These are phyloP conservation scores for Haemorhous mexicanus DNA, from an alignment of 2,113 vertebrate species.

Conservation along the genomic window DNA sequence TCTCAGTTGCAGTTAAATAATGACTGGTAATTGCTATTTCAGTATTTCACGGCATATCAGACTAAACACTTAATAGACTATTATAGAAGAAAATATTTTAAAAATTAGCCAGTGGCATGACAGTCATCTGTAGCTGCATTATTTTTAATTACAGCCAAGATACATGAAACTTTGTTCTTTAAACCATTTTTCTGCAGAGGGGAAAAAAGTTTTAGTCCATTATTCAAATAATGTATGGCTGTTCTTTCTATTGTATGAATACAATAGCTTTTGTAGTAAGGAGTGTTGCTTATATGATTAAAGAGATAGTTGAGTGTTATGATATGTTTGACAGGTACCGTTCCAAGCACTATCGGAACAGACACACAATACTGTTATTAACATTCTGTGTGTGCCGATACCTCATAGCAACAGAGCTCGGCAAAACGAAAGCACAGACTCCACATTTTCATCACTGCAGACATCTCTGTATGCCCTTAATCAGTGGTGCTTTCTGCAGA, in stretches of 20 bases:
- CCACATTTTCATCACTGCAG: background rate
- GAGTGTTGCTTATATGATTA: slow-evolving; percentile 18
- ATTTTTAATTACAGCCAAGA: slow-evolving; percentile 18
- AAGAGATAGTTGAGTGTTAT: slow-evolving; percentile 9
- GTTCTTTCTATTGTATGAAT: background rate
- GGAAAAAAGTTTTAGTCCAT: slow-evolving; percentile 21
- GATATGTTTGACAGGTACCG: slow-evolving; percentile 34
- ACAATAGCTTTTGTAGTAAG: slow-evolving; percentile 25
- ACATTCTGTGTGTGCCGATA: background rate
- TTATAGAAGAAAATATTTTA: background rate
- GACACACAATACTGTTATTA: slow-evolving; percentile 25
- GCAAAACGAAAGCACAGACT: background rate
- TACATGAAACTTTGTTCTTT: background rate
- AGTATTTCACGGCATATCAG: background rate
- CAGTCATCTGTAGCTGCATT: background rate
- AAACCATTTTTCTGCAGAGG: no score
- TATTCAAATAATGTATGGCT: background rate
- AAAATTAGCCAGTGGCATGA: background rate
- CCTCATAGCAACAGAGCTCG: background rate
- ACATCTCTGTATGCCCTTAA: background rate
- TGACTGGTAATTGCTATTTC: background rate
- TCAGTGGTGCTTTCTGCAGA: background rate
- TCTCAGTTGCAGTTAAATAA: slow-evolving; percentile 13
- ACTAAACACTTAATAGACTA: background rate
- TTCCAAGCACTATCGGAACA: slow-evolving; percentile 3